phyloP scores from a whole-genome alignment of 1,140 invertebrate species.

The silkworm (Bombyx mori) region DNA sequence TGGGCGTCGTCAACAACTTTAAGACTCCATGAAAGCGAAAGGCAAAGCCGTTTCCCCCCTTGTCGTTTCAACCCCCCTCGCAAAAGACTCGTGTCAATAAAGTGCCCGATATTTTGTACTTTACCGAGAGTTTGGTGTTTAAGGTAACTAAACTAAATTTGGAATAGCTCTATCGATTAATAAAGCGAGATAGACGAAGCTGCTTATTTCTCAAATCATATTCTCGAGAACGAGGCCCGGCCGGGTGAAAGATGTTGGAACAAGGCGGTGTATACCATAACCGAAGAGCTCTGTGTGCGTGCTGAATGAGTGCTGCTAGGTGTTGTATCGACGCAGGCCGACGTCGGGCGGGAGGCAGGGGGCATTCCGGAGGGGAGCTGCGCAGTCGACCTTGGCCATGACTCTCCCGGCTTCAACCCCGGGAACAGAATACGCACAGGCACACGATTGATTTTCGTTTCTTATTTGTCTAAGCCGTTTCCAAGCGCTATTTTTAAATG shows the following conservation, averaged over 20 bases:
- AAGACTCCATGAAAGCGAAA: no score
- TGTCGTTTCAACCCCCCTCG: no score
- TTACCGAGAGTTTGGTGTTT: background rate
- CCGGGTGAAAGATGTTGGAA: no score
- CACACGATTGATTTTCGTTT: constrained; percentile 28
- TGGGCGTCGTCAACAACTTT: no score
- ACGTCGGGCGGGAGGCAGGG: constrained; percentile 6
- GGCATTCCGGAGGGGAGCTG: constrained; percentile 5
- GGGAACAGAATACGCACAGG: constrained; percentile 21
- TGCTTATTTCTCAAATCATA: constrained; percentile 16
- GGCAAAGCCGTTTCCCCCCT: no score
- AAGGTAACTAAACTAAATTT: constrained; percentile 3
- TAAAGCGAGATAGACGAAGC: constrained; percentile 6
- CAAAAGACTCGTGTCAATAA: no score
- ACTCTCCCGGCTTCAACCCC: constrained; percentile 23
- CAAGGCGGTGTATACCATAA: no score
- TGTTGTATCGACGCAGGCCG: constrained; percentile 15
- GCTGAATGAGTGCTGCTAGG: constrained; percentile 18
- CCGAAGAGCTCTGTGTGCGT: constrained; percentile 12
- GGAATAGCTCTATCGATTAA: constrained; percentile 10
- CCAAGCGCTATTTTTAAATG: no score
- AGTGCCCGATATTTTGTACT: no score
- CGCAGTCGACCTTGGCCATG: constrained; percentile 36
- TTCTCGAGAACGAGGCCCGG: background rate
- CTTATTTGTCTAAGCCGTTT: background rate